Conservation (phyloP, 2,113 vertebrate species). For the Physeter macrocephalus region DNA sequence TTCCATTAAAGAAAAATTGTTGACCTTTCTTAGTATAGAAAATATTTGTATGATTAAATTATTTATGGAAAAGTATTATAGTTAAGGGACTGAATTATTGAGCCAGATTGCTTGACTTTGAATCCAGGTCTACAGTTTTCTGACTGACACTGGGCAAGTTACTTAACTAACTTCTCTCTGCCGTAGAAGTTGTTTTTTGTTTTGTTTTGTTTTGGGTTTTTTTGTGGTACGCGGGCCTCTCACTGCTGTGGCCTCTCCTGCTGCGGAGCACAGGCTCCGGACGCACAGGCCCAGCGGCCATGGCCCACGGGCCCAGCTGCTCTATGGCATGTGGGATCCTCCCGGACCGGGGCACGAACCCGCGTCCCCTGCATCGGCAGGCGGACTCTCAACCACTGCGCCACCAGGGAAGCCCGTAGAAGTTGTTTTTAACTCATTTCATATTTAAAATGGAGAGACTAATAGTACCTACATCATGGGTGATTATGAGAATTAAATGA, state of each 20-base stretch:
- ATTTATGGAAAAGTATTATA: not conserved
- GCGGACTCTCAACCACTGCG: no score
- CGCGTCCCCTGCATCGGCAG: no score
- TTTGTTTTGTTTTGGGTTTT: no score
- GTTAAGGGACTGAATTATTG: not conserved
- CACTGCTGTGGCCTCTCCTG: no score
- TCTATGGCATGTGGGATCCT: no score
- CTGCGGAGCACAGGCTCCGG: no score
- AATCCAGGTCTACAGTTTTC: not conserved
- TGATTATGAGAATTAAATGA: not conserved
- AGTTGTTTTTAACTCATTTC: not conserved
- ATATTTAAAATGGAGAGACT: not conserved
- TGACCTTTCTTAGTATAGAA: not conserved
- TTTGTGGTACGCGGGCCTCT: no score
- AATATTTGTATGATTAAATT: not conserved
- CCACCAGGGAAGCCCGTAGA: no score
- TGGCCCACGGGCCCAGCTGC: no score
- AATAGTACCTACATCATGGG: not conserved
- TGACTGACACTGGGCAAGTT: not conserved
- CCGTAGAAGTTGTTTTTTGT: not conserved
- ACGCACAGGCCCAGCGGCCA: no score
- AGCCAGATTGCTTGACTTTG: not conserved
- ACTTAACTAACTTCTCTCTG: not conserved
- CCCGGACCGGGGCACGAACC: no score
- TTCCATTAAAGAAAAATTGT: not conserved